Base-by-base conservation (phyloP, 2,888 invertebrate species). In the Euzetes globulus region DNA sequence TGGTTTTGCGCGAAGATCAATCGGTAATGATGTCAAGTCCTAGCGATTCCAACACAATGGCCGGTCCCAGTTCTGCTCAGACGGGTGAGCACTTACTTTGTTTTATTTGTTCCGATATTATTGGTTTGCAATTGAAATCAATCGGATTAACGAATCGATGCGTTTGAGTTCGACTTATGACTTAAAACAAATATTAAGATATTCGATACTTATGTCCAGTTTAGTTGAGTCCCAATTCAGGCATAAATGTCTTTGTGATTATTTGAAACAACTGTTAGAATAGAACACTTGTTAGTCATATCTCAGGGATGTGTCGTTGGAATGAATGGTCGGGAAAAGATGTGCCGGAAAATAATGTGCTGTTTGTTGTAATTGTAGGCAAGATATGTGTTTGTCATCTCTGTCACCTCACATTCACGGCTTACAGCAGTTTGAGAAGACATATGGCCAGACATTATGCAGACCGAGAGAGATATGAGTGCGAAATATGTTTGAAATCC, bases 361-460 rank as follows among this genome's bases (percentile, higher is more conserved):
- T 58, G 15, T 52, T 55, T 74, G 33, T 7, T 17, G 3, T 45
- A 37, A 37, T 37, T 45, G 29, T 60, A 74, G 75, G 75, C 60
- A 77, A 77, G 72, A 72, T 73, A 29, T 77, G 75, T 75, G 58
- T 77, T 27, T 77, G 77, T 65, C 76, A 77, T 41, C 76, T 76
- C 22, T 77, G 77, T 71, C 73, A 73, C 37, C 55, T 74, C 45
- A 76, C 77, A 29, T 77, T 77, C 58, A 77, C 77, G 11, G 77
- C 77, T 13, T 73, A 76, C 45, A 76, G 76, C 55, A 74, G 74
- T 71, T 68, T 77, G 19, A 74, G 77, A 29, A 58, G 77, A 27
- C 77, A 77, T 63, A 76, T 76, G 76, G 50, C 72, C 33, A 55
- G 77, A n/a, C 77, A 77, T 72, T 76, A 72, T 72, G 65, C 76